A percentile compares a stretch with the other conserved stretches of the same genome.
These are phyloP conservation scores for Anser cygnoides DNA, from an alignment of 2,113 vertebrate species.

Conservation along the genomic window DNA sequence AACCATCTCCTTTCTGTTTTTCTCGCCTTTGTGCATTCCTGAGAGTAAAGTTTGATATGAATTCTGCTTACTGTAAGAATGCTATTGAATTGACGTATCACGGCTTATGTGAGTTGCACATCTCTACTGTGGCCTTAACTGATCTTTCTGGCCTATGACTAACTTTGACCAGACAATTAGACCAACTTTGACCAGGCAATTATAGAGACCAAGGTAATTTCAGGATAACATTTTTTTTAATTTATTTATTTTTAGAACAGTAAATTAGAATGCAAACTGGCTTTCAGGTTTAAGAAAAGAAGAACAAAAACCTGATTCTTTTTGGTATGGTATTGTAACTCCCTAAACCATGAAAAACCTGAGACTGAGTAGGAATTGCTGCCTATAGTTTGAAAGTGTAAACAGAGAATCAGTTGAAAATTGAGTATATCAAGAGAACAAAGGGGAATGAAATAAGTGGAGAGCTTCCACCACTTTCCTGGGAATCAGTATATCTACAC, in stretches of 20 bases:
- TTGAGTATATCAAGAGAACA: neutral
- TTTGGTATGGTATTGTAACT: neutral
- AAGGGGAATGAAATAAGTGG: neutral
- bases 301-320: neutral
- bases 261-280: neutral
- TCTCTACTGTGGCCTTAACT: neutral
- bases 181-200: neutral
- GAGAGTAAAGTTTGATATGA: neutral
- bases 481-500: neutral
- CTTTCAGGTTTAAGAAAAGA: neutral
- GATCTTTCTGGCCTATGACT: neutral
- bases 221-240: neutral
- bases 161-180: neutral
- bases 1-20: neutral
- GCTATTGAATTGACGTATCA: neutral
- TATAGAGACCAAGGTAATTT: neutral
- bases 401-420: neutral
- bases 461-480: neutral
- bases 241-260: neutral
- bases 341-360: neutral
- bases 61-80: neutral
- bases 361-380: neutral
- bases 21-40: neutral
- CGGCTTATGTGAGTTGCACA: fast-evolving
- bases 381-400: neutral